phyloP scores from a whole-genome alignment of 2,113 vertebrate genomes.

The Ploceus nigricollis region DNA sequence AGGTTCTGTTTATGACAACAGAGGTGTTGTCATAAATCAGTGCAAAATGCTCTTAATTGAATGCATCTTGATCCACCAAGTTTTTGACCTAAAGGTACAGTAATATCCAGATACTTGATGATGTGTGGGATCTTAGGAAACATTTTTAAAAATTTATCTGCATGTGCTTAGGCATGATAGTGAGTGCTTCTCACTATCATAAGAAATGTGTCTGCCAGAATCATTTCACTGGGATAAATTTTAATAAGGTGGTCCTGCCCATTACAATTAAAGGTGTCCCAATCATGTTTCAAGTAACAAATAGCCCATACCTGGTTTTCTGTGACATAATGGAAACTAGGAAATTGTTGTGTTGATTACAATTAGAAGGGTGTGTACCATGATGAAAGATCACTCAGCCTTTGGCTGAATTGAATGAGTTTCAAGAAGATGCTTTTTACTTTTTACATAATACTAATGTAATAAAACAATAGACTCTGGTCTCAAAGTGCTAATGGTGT shows the following conservation, averaged over 20 bases:
- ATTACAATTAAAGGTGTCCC: background rate
- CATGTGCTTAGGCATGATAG: fast-evolving
- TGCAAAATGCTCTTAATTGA: background rate
- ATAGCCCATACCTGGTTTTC: background rate
- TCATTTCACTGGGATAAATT: background rate
- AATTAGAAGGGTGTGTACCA: background rate
- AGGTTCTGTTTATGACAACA: background rate
- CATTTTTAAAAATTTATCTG: background rate
- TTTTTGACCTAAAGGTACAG: background rate
- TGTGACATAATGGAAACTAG: background rate
- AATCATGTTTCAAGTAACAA: background rate
- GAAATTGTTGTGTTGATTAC: background rate
- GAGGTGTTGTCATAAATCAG: background rate
- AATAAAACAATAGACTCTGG: background rate
- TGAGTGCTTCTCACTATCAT: background rate
- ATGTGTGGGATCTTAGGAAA: background rate
- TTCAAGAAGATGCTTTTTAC: background rate
- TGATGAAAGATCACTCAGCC: background rate
- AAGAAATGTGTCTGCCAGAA: background rate
- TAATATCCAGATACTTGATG: background rate
- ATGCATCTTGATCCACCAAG: background rate
- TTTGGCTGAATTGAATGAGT: background rate
- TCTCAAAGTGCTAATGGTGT: background rate
- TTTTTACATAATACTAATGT: background rate
- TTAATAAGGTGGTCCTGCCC: background rate